phyloP scores from a whole-genome alignment of 1,140 invertebrate species.

The Drosophila repletoides region DNA sequence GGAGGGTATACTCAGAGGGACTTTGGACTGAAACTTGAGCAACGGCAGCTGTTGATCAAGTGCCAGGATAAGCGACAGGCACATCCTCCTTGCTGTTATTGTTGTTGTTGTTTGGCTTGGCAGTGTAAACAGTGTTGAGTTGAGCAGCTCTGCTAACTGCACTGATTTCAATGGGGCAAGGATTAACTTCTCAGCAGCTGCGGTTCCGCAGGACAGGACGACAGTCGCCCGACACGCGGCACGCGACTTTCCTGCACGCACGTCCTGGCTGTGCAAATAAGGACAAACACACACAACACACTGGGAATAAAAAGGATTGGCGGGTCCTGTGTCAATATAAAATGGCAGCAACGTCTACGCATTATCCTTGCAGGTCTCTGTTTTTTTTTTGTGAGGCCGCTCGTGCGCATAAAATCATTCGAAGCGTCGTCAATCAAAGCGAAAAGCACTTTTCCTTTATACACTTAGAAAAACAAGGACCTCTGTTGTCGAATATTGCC shows the following conservation, averaged over 20 bases:
- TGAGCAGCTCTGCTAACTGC: constrained; percentile 20
- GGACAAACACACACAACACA: constrained; percentile 23
- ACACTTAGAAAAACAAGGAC: no score
- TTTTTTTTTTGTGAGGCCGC: constrained; percentile 48
- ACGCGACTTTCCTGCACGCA: constrained; percentile 72
- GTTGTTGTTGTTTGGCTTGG: constrained; percentile 15
- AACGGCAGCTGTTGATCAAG: constrained; percentile 69
- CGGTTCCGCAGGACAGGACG: constrained; percentile 44
- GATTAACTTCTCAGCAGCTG: constrained; percentile 72
- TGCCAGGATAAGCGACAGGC: constrained; percentile 66
- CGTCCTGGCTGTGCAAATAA: constrained; percentile 55
- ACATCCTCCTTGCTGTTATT: constrained; percentile 31
- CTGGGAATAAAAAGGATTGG: constrained; percentile 55
- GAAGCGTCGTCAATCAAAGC: constrained; percentile 73
- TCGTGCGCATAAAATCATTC: constrained; percentile 79
- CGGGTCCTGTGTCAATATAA: constrained; percentile 61
- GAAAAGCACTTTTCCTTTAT: constrained; percentile 64
- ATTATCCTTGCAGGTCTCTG: constrained; percentile 60
- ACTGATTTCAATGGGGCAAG: constrained; percentile 62
- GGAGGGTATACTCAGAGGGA: no score
- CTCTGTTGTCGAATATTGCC: no score
- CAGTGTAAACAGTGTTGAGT: constrained; percentile 57
- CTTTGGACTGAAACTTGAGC: no score
- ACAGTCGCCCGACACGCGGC: constrained; percentile 29
- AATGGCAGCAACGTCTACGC: constrained; percentile 55